Evolutionary conservation across 1,140 invertebrate species (phyloP).

Genomic region (Papilio polyxenes): DNA sequence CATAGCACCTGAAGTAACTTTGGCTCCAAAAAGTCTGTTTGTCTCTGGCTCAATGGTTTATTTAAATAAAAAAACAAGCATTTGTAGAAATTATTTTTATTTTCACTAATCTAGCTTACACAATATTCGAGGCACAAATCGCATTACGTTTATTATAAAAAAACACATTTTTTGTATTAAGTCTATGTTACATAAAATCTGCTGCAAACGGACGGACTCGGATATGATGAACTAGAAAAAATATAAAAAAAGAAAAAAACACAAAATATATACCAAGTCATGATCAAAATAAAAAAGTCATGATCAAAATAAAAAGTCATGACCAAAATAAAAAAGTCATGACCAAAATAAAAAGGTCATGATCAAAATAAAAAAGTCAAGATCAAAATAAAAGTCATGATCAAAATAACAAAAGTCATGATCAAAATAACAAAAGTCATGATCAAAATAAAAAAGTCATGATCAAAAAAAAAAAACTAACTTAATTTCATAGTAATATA

Average conservation of each 20-base stretch:
- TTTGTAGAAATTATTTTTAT: not conserved
- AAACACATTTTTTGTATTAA: not conserved
- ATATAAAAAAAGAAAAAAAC: not conserved
- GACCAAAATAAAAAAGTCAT: no score
- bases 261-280: not conserved
- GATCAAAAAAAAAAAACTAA: not conserved
- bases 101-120: conserved; percentile 14
- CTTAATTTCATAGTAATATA: not conserved
- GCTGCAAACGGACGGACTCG: conserved; percentile 5
- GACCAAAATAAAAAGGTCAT: no score
- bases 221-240: not conserved
- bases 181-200: not conserved
- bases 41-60: not conserved
- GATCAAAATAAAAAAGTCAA: no score
- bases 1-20: not conserved
- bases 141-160: not conserved
- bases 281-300: not conserved
- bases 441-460: no score
- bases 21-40: not conserved
- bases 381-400: no score
- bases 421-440: no score
- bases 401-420: no score
- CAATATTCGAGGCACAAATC: conserved; percentile 5
- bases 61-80: not conserved
- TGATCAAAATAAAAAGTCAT: no score